Conservation (phyloP, 2,888 invertebrate species). For the Noctua janthina region DNA sequence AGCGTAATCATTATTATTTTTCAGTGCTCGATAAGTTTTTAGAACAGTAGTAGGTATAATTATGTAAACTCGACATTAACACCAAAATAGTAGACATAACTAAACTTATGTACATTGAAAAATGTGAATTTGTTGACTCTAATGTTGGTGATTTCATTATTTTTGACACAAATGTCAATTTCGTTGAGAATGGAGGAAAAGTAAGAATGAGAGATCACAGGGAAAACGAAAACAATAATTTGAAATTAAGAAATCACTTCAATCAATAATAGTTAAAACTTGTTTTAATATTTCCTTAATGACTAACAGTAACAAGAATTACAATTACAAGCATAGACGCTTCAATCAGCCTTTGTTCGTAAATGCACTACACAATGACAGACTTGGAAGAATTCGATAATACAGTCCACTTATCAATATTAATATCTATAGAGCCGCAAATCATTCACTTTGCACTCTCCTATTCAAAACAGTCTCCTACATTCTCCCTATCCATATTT, state of each 20-base stretch:
- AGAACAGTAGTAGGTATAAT: neutral
- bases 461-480: neutral
- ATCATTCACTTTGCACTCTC: neutral
- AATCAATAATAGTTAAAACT: neutral
- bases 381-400: neutral
- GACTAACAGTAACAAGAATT: neutral
- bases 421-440: neutral
- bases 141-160: neutral
- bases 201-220: neutral
- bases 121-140: neutral
- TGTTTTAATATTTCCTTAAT: neutral
- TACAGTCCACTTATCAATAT: neutral
- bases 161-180: neutral
- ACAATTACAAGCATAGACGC: neutral
- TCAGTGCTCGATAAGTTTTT: neutral
- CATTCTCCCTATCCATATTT: neutral
- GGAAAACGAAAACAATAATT: neutral
- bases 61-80: no score
- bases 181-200: neutral
- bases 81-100: neutral
- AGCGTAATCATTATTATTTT: neutral
- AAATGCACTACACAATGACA: neutral
- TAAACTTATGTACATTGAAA: neutral
- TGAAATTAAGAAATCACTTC: neutral
- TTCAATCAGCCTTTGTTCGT: neutral